Evolutionary conservation across 2,113 vertebrate genomes (phyloP).

Genomic region (Aegithalos caudatus): DNA sequence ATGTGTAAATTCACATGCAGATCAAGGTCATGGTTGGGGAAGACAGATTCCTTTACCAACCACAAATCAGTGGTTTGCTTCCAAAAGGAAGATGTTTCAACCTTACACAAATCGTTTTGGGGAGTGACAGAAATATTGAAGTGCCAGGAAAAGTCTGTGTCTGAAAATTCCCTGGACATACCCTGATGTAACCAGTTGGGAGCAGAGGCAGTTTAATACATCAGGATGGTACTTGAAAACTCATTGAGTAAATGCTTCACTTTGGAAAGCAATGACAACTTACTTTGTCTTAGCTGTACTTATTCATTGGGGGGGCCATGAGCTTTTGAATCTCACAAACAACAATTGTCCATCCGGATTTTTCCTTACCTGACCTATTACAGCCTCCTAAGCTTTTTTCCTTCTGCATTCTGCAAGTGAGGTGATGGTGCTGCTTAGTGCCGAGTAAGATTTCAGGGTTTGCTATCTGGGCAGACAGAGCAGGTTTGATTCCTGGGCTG

Average conservation of each 20-base stretch:
- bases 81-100: neutral
- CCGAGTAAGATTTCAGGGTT: neutral
- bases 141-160: neutral
- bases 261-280: neutral
- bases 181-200: neutral
- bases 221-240: neutral
- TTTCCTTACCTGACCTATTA: neutral
- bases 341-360: neutral
- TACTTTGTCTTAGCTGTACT: neutral
- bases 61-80: neutral
- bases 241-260: neutral
- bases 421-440: neutral
- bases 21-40: neutral
- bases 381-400: neutral
- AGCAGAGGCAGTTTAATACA: neutral
- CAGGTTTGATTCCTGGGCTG: neutral
- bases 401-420: neutral
- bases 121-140: neutral
- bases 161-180: neutral
- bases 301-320: fast-evolving
- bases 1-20: neutral
- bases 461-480: neutral
- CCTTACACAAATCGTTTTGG: neutral
- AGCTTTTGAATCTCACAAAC: neutral
- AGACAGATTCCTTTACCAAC: neutral